Conservation (phyloP, 2,113 vertebrate genomes). For the Raja brachyura region DNA sequence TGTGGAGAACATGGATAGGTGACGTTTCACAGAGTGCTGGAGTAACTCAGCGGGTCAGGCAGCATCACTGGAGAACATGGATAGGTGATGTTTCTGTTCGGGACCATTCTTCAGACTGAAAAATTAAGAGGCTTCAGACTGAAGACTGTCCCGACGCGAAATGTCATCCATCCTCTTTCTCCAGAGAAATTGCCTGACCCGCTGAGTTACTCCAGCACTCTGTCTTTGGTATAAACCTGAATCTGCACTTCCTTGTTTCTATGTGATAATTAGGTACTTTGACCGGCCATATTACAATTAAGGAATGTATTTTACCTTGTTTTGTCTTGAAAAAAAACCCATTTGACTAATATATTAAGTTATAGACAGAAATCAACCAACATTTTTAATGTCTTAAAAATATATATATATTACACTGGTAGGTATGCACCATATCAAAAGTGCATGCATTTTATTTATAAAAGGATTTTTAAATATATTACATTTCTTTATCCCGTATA, state of each 20-base stretch:
- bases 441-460: constrained; percentile 34
- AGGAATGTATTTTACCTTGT: neutral
- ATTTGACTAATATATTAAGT: constrained; percentile 2
- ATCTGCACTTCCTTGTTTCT: neutral
- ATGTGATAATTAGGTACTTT: neutral
- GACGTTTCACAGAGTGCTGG: too few species aligned
- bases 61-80: too few species aligned
- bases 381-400: constrained; percentile 26
- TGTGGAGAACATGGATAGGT: too few species aligned
- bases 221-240: too few species aligned
- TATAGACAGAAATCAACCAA: constrained; percentile 12
- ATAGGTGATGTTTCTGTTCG: too few species aligned
- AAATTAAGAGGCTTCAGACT: too few species aligned
- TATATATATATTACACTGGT: constrained; percentile 24
- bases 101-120: too few species aligned
- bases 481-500: constrained; percentile 26
- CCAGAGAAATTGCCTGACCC: too few species aligned
- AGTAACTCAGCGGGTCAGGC: too few species aligned
- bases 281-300: neutral
- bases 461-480: constrained; percentile 34
- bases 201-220: too few species aligned
- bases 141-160: too few species aligned
- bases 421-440: constrained; percentile 27
- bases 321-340: constrained; percentile 1
- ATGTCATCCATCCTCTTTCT: too few species aligned